These are phyloP conservation scores for Drosophila orosa DNA, from an alignment of 1,140 invertebrate species.

Conservation along the genomic window DNA sequence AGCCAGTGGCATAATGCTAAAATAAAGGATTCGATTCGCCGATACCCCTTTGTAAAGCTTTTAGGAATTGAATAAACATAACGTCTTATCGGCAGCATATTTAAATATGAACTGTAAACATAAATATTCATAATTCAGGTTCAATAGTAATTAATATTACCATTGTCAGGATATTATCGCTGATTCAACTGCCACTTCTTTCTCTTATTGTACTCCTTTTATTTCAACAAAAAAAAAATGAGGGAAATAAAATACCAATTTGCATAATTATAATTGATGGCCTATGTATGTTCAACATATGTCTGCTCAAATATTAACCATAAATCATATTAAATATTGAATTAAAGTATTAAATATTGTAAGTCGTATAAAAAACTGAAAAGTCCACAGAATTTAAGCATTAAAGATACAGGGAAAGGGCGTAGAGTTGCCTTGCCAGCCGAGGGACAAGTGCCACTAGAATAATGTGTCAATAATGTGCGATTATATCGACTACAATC, in stretches of 20 bases:
- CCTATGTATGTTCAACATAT: constrained; percentile 37
- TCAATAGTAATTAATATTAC: neutral
- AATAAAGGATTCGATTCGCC: constrained; percentile 26
- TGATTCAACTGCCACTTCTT: constrained; percentile 1
- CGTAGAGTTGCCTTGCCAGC: constrained; percentile 3
- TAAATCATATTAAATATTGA: constrained; percentile 36
- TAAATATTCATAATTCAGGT: neutral
- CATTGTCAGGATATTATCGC: neutral
- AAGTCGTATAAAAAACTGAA: constrained; percentile 7
- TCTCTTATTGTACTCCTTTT: neutral
- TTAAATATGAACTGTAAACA: constrained; percentile 2
- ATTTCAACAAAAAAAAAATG: constrained; percentile 2
- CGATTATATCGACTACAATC: constrained; percentile 68
- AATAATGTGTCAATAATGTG: constrained; percentile 76
- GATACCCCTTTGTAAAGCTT: neutral
- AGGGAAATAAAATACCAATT: constrained; percentile 12
- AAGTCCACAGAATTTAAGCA: neutral
- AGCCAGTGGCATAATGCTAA: constrained; percentile 32
- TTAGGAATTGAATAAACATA: too few relatives aligned
- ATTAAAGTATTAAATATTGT: constrained; percentile 21
- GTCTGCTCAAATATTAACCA: constrained; percentile 41
- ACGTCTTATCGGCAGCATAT: neutral
- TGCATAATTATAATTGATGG: constrained; percentile 49
- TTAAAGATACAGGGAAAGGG: neutral
- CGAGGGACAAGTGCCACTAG: constrained; percentile 50